phyloP scores from a whole-genome alignment of 1,140 invertebrate species.

The Chrysomallon squamiferum region DNA sequence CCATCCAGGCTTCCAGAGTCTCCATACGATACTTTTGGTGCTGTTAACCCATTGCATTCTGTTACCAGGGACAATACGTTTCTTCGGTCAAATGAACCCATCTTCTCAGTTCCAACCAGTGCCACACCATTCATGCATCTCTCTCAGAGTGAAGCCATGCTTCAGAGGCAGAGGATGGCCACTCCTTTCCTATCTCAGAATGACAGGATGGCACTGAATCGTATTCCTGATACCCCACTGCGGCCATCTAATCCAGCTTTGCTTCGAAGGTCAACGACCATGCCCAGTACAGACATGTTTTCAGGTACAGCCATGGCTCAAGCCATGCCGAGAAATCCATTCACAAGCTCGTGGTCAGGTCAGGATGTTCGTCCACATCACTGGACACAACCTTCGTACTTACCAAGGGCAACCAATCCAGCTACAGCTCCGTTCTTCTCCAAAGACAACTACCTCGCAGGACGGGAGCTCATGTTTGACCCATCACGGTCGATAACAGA shows the following conservation, averaged over 20 bases:
- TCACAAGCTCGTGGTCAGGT: conserved; percentile 51
- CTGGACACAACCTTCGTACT: conserved; percentile 50
- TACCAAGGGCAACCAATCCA: conserved; percentile 34
- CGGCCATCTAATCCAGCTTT: conserved; percentile 40
- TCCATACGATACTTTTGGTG: conserved; percentile 24
- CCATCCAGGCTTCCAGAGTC: conserved; percentile 12
- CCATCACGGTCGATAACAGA: conserved; percentile 42
- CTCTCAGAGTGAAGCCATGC: conserved; percentile 47
- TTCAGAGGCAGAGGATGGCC: conserved; percentile 49
- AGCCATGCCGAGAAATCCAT: conserved; percentile 51
- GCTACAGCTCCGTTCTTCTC: conserved; percentile 42
- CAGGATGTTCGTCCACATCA: conserved; percentile 50
- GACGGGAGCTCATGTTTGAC: conserved; percentile 58
- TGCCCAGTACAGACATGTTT: conserved; percentile 52
- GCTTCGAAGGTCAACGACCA: conserved; percentile 40
- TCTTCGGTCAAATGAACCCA: conserved; percentile 27
- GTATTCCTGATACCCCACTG: conserved; percentile 38
- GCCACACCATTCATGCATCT: conserved; percentile 43
- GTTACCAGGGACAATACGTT: conserved; percentile 25
- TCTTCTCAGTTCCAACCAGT: conserved; percentile 34
- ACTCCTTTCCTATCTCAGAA: conserved; percentile 45
- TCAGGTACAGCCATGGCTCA: conserved; percentile 35
- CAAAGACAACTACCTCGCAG: conserved; percentile 52
- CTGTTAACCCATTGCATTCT: conserved; percentile 20
- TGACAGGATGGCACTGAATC: conserved; percentile 18